phyloP scores from a whole-genome alignment of 2,888 invertebrate species.

The Acanthopleura granulata region DNA sequence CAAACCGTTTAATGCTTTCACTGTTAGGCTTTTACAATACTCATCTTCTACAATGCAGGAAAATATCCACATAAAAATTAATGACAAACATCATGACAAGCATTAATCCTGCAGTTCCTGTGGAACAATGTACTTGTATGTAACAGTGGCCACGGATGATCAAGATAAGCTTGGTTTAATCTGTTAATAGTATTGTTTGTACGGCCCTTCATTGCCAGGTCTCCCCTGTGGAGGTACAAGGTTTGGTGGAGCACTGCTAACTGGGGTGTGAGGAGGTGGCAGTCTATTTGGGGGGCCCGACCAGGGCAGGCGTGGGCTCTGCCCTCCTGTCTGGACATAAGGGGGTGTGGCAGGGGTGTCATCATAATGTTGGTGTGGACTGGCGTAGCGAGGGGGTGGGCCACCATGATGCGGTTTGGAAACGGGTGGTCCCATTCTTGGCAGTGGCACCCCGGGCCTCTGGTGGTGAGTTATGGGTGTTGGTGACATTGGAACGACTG shows the following conservation, averaged over 20 bases:
- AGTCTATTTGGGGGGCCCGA: not conserved
- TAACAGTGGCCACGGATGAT: no score
- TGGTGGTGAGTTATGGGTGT: not conserved
- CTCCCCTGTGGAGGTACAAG: not conserved
- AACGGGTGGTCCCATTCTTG: not conserved
- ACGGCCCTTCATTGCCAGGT: not conserved
- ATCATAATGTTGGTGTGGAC: not conserved
- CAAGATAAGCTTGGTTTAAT: no score
- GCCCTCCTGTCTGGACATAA: not conserved
- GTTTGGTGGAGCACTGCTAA: not conserved
- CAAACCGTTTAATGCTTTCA: no score
- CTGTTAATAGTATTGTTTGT: not conserved
- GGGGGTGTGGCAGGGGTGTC: not conserved
- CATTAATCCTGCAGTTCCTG: no score
- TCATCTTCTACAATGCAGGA: no score
- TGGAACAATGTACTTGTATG: no score
- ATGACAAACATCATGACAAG: no score
- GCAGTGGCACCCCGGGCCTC: not conserved
- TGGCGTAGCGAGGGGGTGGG: not conserved
- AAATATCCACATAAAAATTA: no score
- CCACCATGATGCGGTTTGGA: not conserved
- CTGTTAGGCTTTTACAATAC: no score
- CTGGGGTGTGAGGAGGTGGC: not conserved
- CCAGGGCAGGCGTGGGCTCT: slow-evolving; percentile 2
- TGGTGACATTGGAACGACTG: not conserved